Conservation (phyloP, 2,888 invertebrate genomes). For the Heliconius hortense region DNA sequence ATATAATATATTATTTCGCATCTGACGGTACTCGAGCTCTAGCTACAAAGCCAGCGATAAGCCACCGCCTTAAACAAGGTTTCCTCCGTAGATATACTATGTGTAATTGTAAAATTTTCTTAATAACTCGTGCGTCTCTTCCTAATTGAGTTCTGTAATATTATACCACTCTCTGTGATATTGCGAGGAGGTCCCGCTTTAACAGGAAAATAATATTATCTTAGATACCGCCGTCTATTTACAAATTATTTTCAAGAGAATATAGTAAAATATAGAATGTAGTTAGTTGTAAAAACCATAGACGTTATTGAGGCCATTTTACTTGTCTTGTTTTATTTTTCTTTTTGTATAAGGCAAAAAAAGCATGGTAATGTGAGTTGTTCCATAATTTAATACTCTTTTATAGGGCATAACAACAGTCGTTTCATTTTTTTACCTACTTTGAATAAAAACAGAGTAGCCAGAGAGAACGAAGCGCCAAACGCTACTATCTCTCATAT, state of each 20-base stretch:
- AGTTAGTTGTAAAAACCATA: not conserved
- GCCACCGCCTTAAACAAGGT: conserved; percentile 32
- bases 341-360: too few species aligned
- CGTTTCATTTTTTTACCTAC: too few species aligned
- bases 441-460: too few species aligned
- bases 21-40: conserved; percentile 17
- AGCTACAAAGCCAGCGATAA: conserved; percentile 33
- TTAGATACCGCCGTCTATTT: not conserved
- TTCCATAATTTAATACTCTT: too few species aligned
- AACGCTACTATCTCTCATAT: too few species aligned
- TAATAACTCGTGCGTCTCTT: conserved; percentile 36
- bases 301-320: not conserved
- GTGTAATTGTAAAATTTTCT: conserved; percentile 37
- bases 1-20: too few species aligned
- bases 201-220: conserved; percentile 4
- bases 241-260: conserved; percentile 21
- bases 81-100: conserved; percentile 27
- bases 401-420: too few species aligned
- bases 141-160: conserved; percentile 34
- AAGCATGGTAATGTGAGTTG: too few species aligned
- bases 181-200: conserved; percentile 23
- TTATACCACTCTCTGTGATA: conserved; percentile 29
- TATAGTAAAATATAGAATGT: too few species aligned
- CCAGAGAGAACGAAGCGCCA: too few species aligned
- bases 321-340: not conserved